Evolutionary conservation across 1,140 invertebrate species (phyloP), one percentile per base, ranked within the genome.

Genomic region (Drosophila littoralis): DNA sequence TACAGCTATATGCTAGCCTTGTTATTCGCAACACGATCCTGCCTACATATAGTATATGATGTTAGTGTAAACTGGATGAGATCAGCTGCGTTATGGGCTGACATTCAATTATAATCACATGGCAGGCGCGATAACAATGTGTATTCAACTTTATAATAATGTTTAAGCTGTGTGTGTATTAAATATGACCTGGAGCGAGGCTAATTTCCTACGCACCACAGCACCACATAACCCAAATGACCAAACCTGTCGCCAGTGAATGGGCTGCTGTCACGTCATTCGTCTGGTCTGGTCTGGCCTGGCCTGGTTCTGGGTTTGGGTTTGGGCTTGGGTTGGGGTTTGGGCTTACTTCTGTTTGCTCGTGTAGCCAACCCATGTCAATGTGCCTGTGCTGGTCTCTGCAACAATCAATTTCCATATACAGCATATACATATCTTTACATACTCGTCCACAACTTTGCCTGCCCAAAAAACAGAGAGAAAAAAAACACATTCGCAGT

Each of bases 241-340:
- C 83, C 83, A 85, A 28, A 85, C 65, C 85, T 88, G 82, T 85
- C 82, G 82, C 83, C 75, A 82, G 75, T 73, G 67, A 85, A 85
- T 85, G 82, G 79, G 61, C 79, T 72, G 67, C 83, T 79, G 82
- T 88, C 82, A 85, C 82, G 82, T 85, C 79, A 85, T 64, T 74
- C 63, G 33, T 36, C 57, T 70, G 69, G 54, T 55, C 36, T 36
- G 38, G 35, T 55, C 61, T 59, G 46, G n/a, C 15, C n/a, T 67
- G 66, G 35, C 42, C 54, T 63, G 68, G 58, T 54, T 36, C 28
- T 48, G 45, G 51, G 43, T 54, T 61, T 50, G 43, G 9, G 15
- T 48, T 36, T 45, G 50, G 59, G 64, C 28, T 54, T 32, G 17
- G 46, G 40, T 35, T 58, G 50, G 28, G 42, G 45, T 38, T 35